Percentiles rank a stretch among this genome's conserved stretches.
phyloP scores from a whole-genome alignment of 2,888 invertebrate genomes.

The Oscheius myriophilus region DNA sequence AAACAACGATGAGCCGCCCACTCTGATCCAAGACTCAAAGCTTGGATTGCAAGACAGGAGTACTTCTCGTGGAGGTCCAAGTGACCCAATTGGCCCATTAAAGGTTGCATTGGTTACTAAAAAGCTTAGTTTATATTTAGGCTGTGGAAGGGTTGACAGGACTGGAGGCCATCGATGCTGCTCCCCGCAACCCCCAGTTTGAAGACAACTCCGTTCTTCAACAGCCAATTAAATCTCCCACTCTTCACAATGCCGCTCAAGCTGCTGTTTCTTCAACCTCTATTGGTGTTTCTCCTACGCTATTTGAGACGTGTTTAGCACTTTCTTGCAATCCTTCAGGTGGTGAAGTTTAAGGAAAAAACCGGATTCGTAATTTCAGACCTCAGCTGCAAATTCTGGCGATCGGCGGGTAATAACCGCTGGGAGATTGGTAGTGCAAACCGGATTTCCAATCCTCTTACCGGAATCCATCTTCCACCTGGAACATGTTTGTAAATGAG shows the following conservation, averaged over 20 bases:
- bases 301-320: constrained; percentile 53
- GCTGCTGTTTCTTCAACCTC: constrained; percentile 10
- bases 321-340: constrained; percentile 58
- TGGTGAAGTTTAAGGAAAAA: constrained; percentile 4
- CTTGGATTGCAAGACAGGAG: background rate
- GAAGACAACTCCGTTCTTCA: constrained; percentile 29
- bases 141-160: constrained; percentile 37
- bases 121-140: constrained; percentile 16
- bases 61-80: background rate
- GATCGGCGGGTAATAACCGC: constrained; percentile 56
- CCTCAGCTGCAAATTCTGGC: constrained; percentile 61
- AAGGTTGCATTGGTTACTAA: constrained; percentile 28
- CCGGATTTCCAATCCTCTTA: constrained; percentile 54
- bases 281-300: constrained; percentile 34
- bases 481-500: constrained; percentile 41
- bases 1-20: constrained; percentile 34
- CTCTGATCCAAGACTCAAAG: constrained; percentile 34
- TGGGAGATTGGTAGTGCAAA: constrained; percentile 61
- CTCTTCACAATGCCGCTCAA: background rate
- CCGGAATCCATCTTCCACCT: constrained; percentile 49
- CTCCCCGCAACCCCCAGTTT: constrained; percentile 22
- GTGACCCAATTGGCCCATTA: constrained; percentile 38
- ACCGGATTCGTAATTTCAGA: constrained; percentile 28
- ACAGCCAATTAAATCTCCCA: background rate
- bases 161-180: constrained; percentile 51